Percentiles rank a stretch among this genome's conserved stretches.
Evolutionary conservation across 2,113 vertebrate species (phyloP).

Genomic region (Cinclus mexicanus): DNA sequence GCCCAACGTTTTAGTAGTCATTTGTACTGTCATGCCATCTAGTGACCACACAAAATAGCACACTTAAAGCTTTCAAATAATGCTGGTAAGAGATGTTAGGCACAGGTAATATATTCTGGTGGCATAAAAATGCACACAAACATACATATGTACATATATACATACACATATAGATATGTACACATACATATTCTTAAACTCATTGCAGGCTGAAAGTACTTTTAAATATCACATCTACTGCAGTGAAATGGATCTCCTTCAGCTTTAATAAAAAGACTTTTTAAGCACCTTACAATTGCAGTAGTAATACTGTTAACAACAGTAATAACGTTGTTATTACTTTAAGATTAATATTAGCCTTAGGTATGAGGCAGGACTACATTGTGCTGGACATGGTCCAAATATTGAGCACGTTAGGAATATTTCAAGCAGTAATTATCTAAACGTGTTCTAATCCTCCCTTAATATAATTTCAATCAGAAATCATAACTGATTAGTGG

Average conservation of each 20-base stretch:
- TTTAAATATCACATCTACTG: not conserved
- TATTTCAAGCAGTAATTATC: not conserved
- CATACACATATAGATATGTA: not conserved
- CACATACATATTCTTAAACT: not conserved
- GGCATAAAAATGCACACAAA: not conserved
- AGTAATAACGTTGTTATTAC: not conserved
- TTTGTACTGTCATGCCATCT: slow-evolving; percentile 47
- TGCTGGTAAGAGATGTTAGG: not conserved
- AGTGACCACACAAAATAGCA: not conserved
- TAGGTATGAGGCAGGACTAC: not conserved
- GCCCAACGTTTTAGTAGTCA: fast-evolving
- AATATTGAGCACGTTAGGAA: not conserved
- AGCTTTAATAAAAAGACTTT: not conserved
- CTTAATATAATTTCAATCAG: not conserved
- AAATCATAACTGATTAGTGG: not conserved
- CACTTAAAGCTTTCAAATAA: not conserved
- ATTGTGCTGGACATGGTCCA: not conserved
- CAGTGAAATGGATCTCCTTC: not conserved
- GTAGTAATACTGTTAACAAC: not conserved
- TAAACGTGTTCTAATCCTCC: not conserved
- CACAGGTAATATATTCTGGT: not conserved
- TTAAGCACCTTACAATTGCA: not conserved
- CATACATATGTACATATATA: not conserved
- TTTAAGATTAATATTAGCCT: not conserved
- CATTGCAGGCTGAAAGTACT: not conserved